Evolutionary conservation across 2,888 invertebrate species (phyloP).

Genomic region (Heteropelma amictum): DNA sequence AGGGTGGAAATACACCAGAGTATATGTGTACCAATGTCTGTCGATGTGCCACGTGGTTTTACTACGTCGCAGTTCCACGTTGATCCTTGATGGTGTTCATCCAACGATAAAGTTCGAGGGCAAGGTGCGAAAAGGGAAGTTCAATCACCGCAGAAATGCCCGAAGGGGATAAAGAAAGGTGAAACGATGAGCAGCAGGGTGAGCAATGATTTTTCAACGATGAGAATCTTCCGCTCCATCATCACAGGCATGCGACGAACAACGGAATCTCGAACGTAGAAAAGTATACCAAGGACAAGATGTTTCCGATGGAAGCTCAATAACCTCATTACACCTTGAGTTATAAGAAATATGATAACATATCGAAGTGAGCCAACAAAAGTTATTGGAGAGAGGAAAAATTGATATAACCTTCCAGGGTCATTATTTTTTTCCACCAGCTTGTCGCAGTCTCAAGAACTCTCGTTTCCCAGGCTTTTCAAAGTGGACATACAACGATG

Average conservation of each 20-base stretch:
- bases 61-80: constrained; percentile 17
- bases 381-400: too few species aligned
- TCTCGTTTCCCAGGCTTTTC: too few species aligned
- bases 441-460: too few species aligned
- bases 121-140: constrained; percentile 20
- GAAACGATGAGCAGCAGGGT: constrained; percentile 23
- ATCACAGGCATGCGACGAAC: background rate
- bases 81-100: constrained; percentile 34
- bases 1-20: constrained; percentile 1
- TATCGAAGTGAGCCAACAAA: too few species aligned
- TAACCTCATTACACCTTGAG: too few species aligned
- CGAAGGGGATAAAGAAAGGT: constrained; percentile 9
- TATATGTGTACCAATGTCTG: background rate
- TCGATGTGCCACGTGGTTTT: constrained; percentile 9
- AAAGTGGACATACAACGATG: too few species aligned
- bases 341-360: too few species aligned
- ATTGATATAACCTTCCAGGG: too few species aligned
- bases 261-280: background rate
- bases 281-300: background rate
- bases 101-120: constrained; percentile 16
- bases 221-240: background rate
- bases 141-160: constrained; percentile 34
- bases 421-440: too few species aligned
- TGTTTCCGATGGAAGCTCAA: too few species aligned
- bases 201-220: constrained; percentile 27